Percentiles rank a stretch among this genome's conserved stretches.
These are phyloP conservation scores for Laupala kohalensis DNA, from an alignment of 1,140 invertebrate species.

Conservation along the genomic window DNA sequence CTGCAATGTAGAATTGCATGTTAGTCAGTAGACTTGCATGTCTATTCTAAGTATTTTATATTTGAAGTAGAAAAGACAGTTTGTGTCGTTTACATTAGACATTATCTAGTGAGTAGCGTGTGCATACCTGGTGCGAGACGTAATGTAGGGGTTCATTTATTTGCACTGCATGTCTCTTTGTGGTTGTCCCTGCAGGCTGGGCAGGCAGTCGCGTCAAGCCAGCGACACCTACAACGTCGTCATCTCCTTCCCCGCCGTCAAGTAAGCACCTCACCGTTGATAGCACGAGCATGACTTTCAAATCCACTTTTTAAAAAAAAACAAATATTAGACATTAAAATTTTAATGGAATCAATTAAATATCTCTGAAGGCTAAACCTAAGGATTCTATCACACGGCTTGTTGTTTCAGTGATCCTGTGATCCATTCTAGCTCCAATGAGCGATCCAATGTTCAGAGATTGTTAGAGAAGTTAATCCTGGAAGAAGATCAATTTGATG, in stretches of 20 bases:
- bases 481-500: constrained; percentile 85
- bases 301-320: too few relatives aligned
- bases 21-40: too few relatives aligned
- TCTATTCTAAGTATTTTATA: too few relatives aligned
- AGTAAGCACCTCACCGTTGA: constrained; percentile 51
- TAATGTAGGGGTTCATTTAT: neutral
- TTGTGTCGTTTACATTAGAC: too few relatives aligned
- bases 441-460: constrained; percentile 66
- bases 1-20: too few relatives aligned
- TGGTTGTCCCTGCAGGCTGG: constrained; percentile 10
- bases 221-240: constrained; percentile 77
- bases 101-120: too few relatives aligned
- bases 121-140: too few relatives aligned
- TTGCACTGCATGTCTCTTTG: constrained; percentile 4
- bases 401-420: constrained; percentile 65
- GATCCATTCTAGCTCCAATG: constrained; percentile 70
- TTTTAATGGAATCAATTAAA: too few relatives aligned
- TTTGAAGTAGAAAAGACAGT: too few relatives aligned
- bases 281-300: neutral
- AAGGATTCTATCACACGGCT: too few relatives aligned
- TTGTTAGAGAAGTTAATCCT: constrained; percentile 76
- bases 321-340: too few relatives aligned
- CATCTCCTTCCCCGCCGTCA: constrained; percentile 80
- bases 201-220: constrained; percentile 36
- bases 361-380: too few relatives aligned